Percentiles rank a stretch among this genome's conserved stretches.
phyloP scores from a whole-genome alignment of 1,140 invertebrate genomes.

The Vanessa tameamea region DNA sequence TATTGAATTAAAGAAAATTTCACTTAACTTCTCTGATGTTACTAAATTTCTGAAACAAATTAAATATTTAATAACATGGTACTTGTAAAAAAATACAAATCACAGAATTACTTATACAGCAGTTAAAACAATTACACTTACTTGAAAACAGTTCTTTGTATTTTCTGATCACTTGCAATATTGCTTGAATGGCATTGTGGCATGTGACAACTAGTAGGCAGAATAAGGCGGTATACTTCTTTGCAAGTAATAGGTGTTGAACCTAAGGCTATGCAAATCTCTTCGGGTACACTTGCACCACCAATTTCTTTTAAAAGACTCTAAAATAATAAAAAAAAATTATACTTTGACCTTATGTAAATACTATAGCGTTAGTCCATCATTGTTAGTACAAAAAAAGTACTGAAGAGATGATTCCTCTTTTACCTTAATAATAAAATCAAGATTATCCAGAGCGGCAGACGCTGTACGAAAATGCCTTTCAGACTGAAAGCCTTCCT shows the following conservation, averaged over 20 bases:
- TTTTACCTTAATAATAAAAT: constrained; percentile 73
- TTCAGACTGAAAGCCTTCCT: constrained; percentile 70
- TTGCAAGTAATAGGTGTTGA: constrained; percentile 65
- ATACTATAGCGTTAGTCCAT: no score
- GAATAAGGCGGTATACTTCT: constrained; percentile 65
- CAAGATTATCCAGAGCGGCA: constrained; percentile 68
- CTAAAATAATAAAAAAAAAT: constrained; percentile 49
- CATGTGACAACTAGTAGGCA: constrained; percentile 63
- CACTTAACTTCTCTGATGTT: constrained; percentile 62
- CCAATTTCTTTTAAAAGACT: constrained; percentile 66
- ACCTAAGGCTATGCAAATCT: constrained; percentile 70
- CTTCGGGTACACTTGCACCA: constrained; percentile 58
- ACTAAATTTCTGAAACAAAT: constrained; percentile 63
- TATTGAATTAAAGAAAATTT: constrained; percentile 59
- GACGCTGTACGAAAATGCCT: constrained; percentile 71
- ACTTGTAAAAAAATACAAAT: neutral
- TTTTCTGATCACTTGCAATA: constrained; percentile 68
- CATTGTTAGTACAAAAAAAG: no score
- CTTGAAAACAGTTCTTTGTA: constrained; percentile 69
- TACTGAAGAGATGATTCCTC: no score
- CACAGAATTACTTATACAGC: no score
- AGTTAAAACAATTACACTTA: constrained; percentile 38
- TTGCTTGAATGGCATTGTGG: constrained; percentile 64
- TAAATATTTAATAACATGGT: constrained; percentile 2
- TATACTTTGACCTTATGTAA: neutral